Conservation (phyloP, 2,888 invertebrate species). For the Panorpa germanica region DNA sequence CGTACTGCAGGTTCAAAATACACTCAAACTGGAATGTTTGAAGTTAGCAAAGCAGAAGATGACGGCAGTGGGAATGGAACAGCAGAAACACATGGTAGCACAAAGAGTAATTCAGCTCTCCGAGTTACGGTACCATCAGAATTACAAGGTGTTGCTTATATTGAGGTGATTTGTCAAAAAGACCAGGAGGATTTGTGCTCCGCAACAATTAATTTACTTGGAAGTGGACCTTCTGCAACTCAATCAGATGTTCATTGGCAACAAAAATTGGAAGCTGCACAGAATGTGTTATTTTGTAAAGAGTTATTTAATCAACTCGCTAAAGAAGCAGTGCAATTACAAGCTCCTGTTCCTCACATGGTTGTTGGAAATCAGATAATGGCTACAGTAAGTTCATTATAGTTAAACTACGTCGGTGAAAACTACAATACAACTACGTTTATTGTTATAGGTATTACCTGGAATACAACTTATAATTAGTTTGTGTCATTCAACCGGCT, state of each 20-base stretch:
- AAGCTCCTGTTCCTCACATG: conserved; percentile 88
- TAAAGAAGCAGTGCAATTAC: conserved; percentile 83
- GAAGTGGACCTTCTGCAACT: conserved; percentile 50
- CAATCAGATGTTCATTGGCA: conserved; percentile 65
- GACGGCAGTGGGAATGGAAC: conserved; percentile 31
- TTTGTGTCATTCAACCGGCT: conserved; percentile 68
- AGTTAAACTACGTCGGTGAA: background rate
- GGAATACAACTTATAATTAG: conserved; percentile 86
- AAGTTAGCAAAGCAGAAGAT: conserved; percentile 86
- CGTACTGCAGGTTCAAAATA: conserved; percentile 90
- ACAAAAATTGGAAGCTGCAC: conserved; percentile 88
- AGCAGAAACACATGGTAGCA: conserved; percentile 32
- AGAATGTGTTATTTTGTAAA: conserved; percentile 93
- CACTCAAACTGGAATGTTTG: conserved; percentile 84
- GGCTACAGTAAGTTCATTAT: conserved; percentile 50
- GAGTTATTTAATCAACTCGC: conserved; percentile 88
- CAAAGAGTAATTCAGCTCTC: conserved; percentile 53
- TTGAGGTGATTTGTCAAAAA: conserved; percentile 89
- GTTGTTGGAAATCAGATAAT: conserved; percentile 95
- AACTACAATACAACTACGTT: background rate
- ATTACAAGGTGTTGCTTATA: conserved; percentile 88
- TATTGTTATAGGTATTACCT: conserved; percentile 51
- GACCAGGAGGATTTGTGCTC: conserved; percentile 83
- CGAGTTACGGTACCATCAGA: conserved; percentile 87
- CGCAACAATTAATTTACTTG: conserved; percentile 59